Evolutionary conservation across 2,888 invertebrate genomes (phyloP).

Genomic region (Agrenia bidenticulata): DNA sequence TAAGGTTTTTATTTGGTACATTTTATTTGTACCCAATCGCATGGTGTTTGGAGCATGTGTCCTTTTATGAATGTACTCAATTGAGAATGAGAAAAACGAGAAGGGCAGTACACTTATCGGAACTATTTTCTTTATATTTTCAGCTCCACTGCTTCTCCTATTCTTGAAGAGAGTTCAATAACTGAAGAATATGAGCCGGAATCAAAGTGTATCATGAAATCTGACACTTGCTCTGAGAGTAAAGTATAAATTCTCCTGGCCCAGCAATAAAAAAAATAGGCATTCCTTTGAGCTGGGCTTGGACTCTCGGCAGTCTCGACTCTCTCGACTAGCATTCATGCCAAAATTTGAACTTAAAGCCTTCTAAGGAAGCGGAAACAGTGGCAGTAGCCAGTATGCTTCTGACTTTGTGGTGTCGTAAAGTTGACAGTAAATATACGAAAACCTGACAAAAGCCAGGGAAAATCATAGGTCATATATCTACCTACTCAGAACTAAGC

Average conservation of each 20-base stretch:
- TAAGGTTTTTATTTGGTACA: no score
- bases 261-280: neutral
- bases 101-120: no score
- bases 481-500: no score
- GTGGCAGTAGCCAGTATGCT: neutral
- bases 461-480: neutral
- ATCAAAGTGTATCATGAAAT: neutral
- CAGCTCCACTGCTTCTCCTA: no score
- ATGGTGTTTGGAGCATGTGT: no score
- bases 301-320: no score
- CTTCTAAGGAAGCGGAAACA: neutral
- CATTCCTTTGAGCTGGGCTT: neutral
- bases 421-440: constrained; percentile 4
- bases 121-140: no score
- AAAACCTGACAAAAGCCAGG: constrained; percentile 2
- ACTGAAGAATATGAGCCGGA: neutral
- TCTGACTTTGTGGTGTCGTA: constrained; percentile 1
- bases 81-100: no score
- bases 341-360: neutral
- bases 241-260: neutral
- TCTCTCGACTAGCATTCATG: no score
- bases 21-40: no score
- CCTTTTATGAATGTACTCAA: no score
- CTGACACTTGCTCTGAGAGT: neutral
- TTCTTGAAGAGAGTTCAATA: no score